Evolutionary conservation across 2,113 vertebrate genomes (phyloP).

Genomic region (Gadus macrocephalus): DNA sequence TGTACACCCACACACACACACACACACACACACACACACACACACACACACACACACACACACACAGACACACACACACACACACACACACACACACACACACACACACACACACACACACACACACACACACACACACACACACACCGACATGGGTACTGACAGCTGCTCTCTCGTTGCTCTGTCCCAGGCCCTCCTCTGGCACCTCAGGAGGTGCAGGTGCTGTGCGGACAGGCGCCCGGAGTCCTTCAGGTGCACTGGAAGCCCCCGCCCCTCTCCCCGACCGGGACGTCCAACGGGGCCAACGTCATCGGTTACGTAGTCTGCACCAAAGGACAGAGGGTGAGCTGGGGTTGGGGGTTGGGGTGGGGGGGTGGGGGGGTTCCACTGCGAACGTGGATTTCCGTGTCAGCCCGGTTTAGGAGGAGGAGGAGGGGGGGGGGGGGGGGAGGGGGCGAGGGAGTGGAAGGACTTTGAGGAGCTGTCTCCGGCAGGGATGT

Average conservation of each 20-base stretch:
- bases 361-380: neutral
- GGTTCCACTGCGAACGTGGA: neutral
- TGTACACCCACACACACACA: neutral
- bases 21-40: neutral
- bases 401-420: too few species aligned
- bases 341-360: constrained; percentile 68
- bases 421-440: too few species aligned
- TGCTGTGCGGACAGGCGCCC: constrained; percentile 80
- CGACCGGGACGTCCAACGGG: constrained; percentile 86
- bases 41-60: neutral
- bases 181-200: constrained; percentile 81
- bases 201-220: constrained; percentile 83
- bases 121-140: constrained; percentile 1
- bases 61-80: constrained; percentile 1
- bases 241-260: constrained; percentile 84
- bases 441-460: too few species aligned
- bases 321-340: constrained; percentile 90
- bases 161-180: constrained; percentile 2
- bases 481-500: too few species aligned
- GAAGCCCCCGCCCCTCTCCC: constrained; percentile 84
- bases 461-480: too few species aligned
- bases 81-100: constrained; percentile 1
- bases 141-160: constrained; percentile 20
- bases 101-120: neutral
- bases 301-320: constrained; percentile 89